Evolutionary conservation across 2,797 vertebrate species (phyloP).

Genomic region (Cyprinella venusta): DNA sequence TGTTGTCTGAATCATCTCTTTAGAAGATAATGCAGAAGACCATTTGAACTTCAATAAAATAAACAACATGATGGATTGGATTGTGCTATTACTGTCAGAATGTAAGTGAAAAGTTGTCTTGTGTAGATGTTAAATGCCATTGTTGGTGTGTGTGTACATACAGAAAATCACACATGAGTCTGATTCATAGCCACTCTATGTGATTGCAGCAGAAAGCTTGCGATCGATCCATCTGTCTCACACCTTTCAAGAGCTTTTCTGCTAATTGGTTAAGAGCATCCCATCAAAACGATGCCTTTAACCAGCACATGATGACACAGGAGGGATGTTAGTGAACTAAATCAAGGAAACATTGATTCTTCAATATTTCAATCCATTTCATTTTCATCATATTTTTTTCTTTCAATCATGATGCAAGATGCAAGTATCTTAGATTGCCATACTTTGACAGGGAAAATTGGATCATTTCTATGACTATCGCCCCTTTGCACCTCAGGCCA

Average conservation of each 20-base stretch:
- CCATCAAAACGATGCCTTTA: conserved; percentile 86
- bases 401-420: not conserved
- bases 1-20: not conserved
- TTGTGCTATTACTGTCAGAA: not conserved
- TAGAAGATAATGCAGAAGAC: not conserved
- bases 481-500: not conserved
- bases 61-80: not conserved
- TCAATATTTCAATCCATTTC: not conserved
- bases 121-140: not conserved
- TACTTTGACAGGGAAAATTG: not conserved
- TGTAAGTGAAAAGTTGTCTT: conserved; percentile 1
- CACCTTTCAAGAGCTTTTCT: conserved; percentile 98
- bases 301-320: conserved; percentile 73
- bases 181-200: conserved; percentile 99
- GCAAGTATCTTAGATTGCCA: not conserved
- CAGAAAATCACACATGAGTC: conserved; percentile 90
- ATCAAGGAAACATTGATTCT: not conserved
- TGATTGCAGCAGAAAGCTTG: conserved; percentile 94
- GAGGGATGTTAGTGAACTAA: not conserved
- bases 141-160: conserved; percentile 61
- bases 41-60: not conserved
- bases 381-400: not conserved
- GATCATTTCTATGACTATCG: not conserved
- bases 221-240: conserved; percentile 91
- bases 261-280: conserved; percentile 89